Evolutionary conservation across 2,113 vertebrate species (phyloP), one percentile per base, ranked within the genome.

Genomic region (Oryzias javanicus): DNA sequence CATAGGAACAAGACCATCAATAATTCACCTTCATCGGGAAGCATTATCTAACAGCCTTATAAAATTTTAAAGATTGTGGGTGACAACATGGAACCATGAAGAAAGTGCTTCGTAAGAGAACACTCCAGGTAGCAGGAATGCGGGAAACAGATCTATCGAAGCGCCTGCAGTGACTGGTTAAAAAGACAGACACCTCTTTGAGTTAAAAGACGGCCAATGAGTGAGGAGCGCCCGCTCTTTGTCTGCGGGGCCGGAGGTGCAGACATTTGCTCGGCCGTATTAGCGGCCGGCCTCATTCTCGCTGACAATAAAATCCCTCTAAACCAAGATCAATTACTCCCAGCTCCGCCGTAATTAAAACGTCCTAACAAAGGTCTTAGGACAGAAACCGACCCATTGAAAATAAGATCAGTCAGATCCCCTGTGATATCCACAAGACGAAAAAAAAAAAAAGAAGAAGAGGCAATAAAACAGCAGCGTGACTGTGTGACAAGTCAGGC

Each of bases 281-380:
- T 86, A 88, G 82, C 85, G 68, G 76, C 83, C 69, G 57, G 87
- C 67, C 84, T 82, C 74, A 75, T 82, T 84, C 83, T 85, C 84
- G 84, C 78, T 86, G 88, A 85, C 83, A 82, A 79, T 82, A 70
- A 89, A 89, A 89, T 89, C 87, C 87, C 81, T 85, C 77, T 87
- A 86, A 90, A 86, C 90, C 81, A 41, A 80, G 85, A 92, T 90
- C 89, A 88, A 90, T 90, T 90, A 86, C 86, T 83, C 57, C 81
- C 77, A 64, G 84, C 88, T 85, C 83, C 73, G 87, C 79, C 87
- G 89, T 89, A 90, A 92, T 92, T 91, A 90, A 89, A 91, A 90
- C 70, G 86, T 86, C 88, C 81, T 72, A 87, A 86, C 87, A 91
- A 87, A 88, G 85, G 86, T 88, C 84, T 90, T 78, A 66, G 83